Conservation (phyloP, 2,888 invertebrate species). For the Neoaliturus tenellus region DNA sequence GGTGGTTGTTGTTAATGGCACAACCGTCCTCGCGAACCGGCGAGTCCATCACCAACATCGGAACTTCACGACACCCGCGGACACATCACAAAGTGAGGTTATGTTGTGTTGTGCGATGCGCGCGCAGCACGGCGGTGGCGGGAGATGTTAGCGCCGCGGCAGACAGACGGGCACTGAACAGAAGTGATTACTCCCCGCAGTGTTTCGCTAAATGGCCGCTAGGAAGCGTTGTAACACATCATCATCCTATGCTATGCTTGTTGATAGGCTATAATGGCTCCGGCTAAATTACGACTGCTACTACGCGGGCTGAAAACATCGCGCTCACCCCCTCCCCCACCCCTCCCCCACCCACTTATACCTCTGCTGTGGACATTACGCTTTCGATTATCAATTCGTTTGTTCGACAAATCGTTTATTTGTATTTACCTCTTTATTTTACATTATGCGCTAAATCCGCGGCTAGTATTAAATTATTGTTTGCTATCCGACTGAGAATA, state of each 20-base stretch:
- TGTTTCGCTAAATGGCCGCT: slow-evolving; percentile 55
- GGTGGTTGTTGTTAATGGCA: slow-evolving; percentile 52
- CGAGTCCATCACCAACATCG: slow-evolving; percentile 58
- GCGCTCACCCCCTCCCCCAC: slow-evolving; percentile 20
- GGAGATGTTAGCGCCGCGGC: slow-evolving; percentile 3
- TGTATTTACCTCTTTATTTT: slow-evolving; percentile 42
- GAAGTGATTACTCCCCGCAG: slow-evolving; percentile 55
- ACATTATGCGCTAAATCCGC: slow-evolving; percentile 29
- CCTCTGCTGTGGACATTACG: background rate
- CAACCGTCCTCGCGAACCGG: slow-evolving; percentile 45
- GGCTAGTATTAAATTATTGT: slow-evolving; percentile 10
- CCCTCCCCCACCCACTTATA: slow-evolving; percentile 30
- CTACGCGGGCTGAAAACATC: slow-evolving; percentile 50
- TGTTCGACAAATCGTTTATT: slow-evolving; percentile 48
- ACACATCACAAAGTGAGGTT: slow-evolving; percentile 35
- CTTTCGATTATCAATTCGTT: slow-evolving; percentile 24
- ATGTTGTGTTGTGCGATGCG: slow-evolving; percentile 9
- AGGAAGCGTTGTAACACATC: slow-evolving; percentile 56
- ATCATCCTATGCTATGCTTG: slow-evolving; percentile 58
- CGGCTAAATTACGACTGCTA: slow-evolving; percentile 56
- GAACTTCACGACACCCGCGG: slow-evolving; percentile 46
- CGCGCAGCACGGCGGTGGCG: slow-evolving; percentile 24
- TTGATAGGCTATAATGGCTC: slow-evolving; percentile 61
- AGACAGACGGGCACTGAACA: slow-evolving; percentile 53
- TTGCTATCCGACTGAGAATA: slow-evolving; percentile 22